Base-by-base conservation (phyloP, 2,113 vertebrate genomes). In the Silurus glanis region DNA sequence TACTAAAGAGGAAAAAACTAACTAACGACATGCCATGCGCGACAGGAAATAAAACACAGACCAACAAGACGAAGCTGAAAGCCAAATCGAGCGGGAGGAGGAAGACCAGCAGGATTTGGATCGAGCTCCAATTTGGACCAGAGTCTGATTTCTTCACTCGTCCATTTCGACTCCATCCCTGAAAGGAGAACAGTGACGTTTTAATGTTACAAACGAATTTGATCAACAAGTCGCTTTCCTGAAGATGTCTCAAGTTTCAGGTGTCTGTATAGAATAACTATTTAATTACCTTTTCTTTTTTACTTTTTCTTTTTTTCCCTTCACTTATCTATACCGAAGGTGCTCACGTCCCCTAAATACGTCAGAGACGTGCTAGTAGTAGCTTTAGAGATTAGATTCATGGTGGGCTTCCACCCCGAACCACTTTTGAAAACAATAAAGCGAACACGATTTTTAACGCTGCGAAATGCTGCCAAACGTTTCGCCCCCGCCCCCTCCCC, bases 1-100 rank as follows among this genome's bases (percentile, higher is more conserved):
- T 62, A 79, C 86, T 89, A 74, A 80, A 87, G 83, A 83, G 83
- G 55, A 84, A 53, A 74, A 86, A 37, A 37, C 37, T 37, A 37
- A 85, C 86, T 88, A 90, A 89, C 89, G 53, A 74, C 58, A 74
- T 80, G 79, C 85, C 86, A 83, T 56, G 47, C 49, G 80, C 78
- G 64, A 80, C 83, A 87, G 83, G 88, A 82, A 83, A 69, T 85
- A 80, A 87, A 82, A 83, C 81, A 49, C 56, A 45, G 9, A 84
- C 37, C 45, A 49, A 81, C 64, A 85, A 79, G 47, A 86, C 47
- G 9, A 6, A 86, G 56, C 25, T 62, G 80, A 71, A 51, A 87
- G 82, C 83, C 78, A 85, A 87, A 59, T 56, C 67, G 83, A 74
- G 59, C 58, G 14, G 49, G 55, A 61, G 72, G 67, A 23, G 16